Evolutionary conservation across 2,113 vertebrate species (phyloP).

Genomic region (Redunca redunca): DNA sequence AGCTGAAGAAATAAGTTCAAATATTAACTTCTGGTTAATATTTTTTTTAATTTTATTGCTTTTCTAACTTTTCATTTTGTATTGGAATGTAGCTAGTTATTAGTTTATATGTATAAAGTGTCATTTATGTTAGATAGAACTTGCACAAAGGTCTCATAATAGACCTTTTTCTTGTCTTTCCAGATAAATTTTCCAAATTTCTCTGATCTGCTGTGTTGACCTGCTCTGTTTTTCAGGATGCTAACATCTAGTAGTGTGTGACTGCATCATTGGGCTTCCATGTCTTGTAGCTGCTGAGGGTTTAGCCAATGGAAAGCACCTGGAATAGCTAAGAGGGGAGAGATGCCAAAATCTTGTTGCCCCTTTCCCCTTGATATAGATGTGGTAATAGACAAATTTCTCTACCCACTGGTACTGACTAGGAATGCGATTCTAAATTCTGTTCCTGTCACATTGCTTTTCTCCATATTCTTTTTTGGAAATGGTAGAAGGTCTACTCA

Average conservation of each 20-base stretch:
- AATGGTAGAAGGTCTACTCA: background rate
- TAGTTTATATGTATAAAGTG: background rate
- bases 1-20: background rate
- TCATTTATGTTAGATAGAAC: background rate
- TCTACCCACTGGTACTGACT: background rate
- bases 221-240: background rate
- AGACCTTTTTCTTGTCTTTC: background rate
- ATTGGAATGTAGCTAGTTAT: background rate
- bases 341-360: background rate
- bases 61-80: background rate
- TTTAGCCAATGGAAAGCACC: background rate
- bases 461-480: background rate
- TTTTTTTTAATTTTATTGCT: background rate
- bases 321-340: background rate
- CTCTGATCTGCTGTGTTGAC: background rate
- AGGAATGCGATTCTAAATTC: background rate
- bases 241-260: background rate
- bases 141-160: background rate
- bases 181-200: background rate
- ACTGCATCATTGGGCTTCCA: background rate
- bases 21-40: background rate
- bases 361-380: background rate
- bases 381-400: background rate
- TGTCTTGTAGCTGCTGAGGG: background rate
- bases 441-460: background rate